Evolutionary conservation across 1,140 invertebrate species (phyloP).

Genomic region (Solenopsis fugax): DNA sequence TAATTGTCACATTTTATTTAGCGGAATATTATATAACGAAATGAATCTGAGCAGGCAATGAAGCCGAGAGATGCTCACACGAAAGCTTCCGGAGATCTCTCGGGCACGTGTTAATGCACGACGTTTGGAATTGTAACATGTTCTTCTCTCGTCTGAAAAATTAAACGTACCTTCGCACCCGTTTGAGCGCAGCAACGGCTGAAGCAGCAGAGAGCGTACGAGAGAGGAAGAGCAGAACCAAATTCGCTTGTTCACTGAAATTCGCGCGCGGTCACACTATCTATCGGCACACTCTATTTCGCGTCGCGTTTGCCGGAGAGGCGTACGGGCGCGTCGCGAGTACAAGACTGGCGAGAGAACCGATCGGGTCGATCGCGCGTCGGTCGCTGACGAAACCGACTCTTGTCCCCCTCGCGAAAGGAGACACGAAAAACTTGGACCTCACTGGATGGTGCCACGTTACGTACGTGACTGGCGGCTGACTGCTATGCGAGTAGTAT

Average conservation of each 20-base stretch:
- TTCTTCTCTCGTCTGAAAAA: not conserved
- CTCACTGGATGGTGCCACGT: slow-evolving; percentile 42
- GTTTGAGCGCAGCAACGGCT: not conserved
- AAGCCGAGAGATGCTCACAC: not conserved
- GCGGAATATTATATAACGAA: slow-evolving; percentile 38
- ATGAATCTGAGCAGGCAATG: slow-evolving; percentile 21
- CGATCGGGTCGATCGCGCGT: not conserved
- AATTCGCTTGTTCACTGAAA: slow-evolving; percentile 13
- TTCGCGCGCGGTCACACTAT: slow-evolving; percentile 7
- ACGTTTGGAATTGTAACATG: not conserved
- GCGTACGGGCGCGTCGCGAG: not conserved
- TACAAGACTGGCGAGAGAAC: not conserved
- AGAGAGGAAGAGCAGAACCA: not conserved
- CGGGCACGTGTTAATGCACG: slow-evolving; percentile 22
- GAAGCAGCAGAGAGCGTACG: not conserved
- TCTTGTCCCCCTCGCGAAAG: slow-evolving; percentile 38
- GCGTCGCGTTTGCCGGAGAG: not conserved
- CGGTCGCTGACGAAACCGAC: slow-evolving; percentile 64
- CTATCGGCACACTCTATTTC: not conserved
- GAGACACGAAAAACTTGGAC: slow-evolving; percentile 62
- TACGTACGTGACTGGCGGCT: slow-evolving; percentile 74
- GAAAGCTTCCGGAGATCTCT: not conserved
- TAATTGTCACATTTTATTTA: slow-evolving; percentile 37
- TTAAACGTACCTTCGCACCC: slow-evolving; percentile 33
- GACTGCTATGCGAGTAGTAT: slow-evolving; percentile 56